Conservation (phyloP, 2,113 vertebrate genomes). For the Elachura formosa region DNA sequence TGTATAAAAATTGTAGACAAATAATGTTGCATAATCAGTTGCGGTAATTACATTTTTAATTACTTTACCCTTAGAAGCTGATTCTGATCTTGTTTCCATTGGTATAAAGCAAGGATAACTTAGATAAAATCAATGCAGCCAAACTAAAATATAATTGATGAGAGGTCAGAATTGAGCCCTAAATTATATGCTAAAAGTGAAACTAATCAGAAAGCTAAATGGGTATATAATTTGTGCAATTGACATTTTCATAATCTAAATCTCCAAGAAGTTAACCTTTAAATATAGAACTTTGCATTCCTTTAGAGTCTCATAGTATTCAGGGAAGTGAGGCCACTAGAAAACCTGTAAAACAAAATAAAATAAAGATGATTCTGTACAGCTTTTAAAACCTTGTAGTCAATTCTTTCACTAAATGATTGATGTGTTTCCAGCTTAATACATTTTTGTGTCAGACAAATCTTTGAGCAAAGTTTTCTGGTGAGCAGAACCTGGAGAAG, state of each 20-base stretch:
- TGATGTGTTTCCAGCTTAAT: constrained; percentile 56
- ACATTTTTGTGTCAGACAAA: neutral
- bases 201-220: constrained; percentile 58
- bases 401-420: constrained; percentile 57
- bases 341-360: neutral
- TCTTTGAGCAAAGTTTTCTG: neutral
- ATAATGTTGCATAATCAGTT: constrained; percentile 29
- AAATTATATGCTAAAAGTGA: constrained; percentile 21
- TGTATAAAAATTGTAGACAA: neutral
- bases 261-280: constrained; percentile 73
- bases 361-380: constrained; percentile 8
- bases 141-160: constrained; percentile 23
- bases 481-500: neutral
- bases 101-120: neutral
- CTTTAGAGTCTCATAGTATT: constrained; percentile 63
- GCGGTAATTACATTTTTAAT: constrained; percentile 51
- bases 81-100: constrained; percentile 24
- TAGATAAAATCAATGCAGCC: constrained; percentile 16
- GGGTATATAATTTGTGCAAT: constrained; percentile 68
- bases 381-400: constrained; percentile 43
- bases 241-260: constrained; percentile 68
- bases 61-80: constrained; percentile 40
- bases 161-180: constrained; percentile 27
- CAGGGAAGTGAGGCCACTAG: constrained; percentile 43
- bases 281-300: constrained; percentile 55